Percentiles rank a stretch among this genome's conserved stretches.
Conservation (phyloP, 2,888 invertebrate genomes). For the Ectemnius continuus region DNA sequence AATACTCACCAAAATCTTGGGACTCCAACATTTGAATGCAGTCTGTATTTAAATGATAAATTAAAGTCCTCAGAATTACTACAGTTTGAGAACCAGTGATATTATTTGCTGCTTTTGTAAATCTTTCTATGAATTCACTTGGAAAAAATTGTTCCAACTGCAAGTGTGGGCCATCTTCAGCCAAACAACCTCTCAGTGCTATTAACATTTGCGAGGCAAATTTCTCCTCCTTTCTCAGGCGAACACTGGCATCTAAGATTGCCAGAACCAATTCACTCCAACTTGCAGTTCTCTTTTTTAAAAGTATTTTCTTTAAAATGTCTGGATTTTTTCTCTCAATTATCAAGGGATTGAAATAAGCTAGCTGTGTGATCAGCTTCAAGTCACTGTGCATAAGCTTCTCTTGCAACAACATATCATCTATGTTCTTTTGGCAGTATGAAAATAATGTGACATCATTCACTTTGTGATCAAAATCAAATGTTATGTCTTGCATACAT, state of each 20-base stretch:
- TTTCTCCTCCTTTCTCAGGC: slow-evolving; percentile 69
- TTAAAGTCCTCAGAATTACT: slow-evolving; percentile 65
- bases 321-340: slow-evolving; percentile 64
- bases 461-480: slow-evolving; percentile 68
- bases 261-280: slow-evolving; percentile 58
- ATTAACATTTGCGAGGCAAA: slow-evolving; percentile 67
- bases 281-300: slow-evolving; percentile 42
- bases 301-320: slow-evolving; percentile 63
- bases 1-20: slow-evolving; percentile 36
- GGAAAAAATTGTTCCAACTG: slow-evolving; percentile 49
- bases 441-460: slow-evolving; percentile 57
- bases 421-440: slow-evolving; percentile 62
- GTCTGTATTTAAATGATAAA: slow-evolving; percentile 65
- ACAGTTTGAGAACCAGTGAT: slow-evolving; percentile 60
- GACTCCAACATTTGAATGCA: slow-evolving; percentile 51
- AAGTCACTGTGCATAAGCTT: slow-evolving; percentile 54
- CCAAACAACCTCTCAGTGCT: slow-evolving; percentile 52
- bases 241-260: slow-evolving; percentile 64
- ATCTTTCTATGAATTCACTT: slow-evolving; percentile 54
- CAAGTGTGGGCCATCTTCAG: not conserved
- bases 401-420: slow-evolving; percentile 55
- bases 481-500: slow-evolving; percentile 57
- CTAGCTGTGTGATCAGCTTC: slow-evolving; percentile 59
- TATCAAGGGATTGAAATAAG: slow-evolving; percentile 69
- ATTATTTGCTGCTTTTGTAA: slow-evolving; percentile 53